A percentile compares a stretch with the other conserved stretches of the same genome.
These are phyloP conservation scores for Leuctra nigra DNA, from an alignment of 2,888 invertebrate species.

Conservation along the genomic window DNA sequence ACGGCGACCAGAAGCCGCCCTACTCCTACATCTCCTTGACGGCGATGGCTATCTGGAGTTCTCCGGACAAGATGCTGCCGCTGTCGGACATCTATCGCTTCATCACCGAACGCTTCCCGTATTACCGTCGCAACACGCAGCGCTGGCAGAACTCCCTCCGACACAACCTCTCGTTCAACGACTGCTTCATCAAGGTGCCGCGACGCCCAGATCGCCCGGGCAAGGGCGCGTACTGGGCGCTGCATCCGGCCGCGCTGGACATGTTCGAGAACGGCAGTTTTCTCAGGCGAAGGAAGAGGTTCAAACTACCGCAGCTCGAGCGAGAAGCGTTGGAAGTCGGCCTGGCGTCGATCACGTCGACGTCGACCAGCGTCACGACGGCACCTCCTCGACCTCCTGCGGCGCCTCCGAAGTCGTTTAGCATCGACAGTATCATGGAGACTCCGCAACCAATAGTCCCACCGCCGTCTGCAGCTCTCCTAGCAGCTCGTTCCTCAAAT, in stretches of 20 bases:
- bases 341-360: conserved; percentile 20
- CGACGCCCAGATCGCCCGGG: conserved; percentile 70
- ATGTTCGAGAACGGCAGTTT: conserved; percentile 88
- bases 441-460: conserved; percentile 24
- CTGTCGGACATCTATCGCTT: conserved; percentile 86
- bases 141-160: conserved; percentile 71
- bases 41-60: conserved; percentile 99
- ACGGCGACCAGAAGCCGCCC: conserved; percentile 98
- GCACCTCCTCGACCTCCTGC: conserved; percentile 38
- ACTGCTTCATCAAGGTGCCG: conserved; percentile 91
- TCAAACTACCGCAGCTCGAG: conserved; percentile 71
- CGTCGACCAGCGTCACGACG: background rate
- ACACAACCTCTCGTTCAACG: conserved; percentile 93
- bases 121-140: conserved; percentile 77
- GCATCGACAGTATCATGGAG: conserved; percentile 38
- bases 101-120: conserved; percentile 86
- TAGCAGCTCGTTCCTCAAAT: conserved; percentile 1
- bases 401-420: conserved; percentile 35
- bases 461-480: conserved; percentile 14
- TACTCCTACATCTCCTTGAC: conserved; percentile 98
- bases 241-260: conserved; percentile 70
- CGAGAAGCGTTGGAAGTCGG: conserved; percentile 47
- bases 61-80: conserved; percentile 83
- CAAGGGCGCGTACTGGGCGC: conserved; percentile 80
- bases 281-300: conserved; percentile 69